phyloP scores from a whole-genome alignment of 2,888 invertebrate species.

The Drosophila mettleri region DNA sequence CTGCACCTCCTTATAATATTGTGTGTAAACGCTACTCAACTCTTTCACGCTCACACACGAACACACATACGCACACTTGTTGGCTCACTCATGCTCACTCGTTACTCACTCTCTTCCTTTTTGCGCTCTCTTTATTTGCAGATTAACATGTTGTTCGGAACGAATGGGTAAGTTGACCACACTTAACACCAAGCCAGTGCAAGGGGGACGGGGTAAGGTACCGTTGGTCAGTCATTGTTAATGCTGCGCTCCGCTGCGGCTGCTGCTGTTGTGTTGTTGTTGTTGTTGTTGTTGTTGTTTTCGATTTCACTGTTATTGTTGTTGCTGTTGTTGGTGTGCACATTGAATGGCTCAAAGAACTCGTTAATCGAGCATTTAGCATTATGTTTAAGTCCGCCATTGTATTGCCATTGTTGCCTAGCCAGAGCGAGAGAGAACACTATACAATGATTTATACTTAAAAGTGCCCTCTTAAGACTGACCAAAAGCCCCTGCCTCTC shows the following conservation, averaged over 20 bases:
- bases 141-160: conserved; percentile 61
- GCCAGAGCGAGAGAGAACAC: conserved; percentile 17
- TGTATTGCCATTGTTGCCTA: conserved; percentile 27
- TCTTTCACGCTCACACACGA: neutral
- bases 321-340: conserved; percentile 20
- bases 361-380: conserved; percentile 67
- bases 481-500: neutral
- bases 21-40: conserved; percentile 1
- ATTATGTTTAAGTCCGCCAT: conserved; percentile 37
- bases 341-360: conserved; percentile 34
- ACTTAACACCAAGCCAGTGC: conserved; percentile 23
- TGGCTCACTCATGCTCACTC: neutral
- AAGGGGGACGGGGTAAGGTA: neutral
- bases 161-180: conserved; percentile 58
- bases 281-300: conserved; percentile 6
- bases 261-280: conserved; percentile 18
- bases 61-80: neutral
- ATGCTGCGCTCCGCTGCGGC: conserved; percentile 1
- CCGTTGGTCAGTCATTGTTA: conserved; percentile 36
- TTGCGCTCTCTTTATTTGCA: conserved; percentile 46
- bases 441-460: conserved; percentile 25
- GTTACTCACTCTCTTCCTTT: neutral
- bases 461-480: conserved; percentile 13
- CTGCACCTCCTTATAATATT: conserved; percentile 6
- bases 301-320: conserved; percentile 16